Evolutionary conservation across 1,140 invertebrate species (phyloP), one percentile per base, ranked within the genome.

Genomic region (Listronotus oregonensis): DNA sequence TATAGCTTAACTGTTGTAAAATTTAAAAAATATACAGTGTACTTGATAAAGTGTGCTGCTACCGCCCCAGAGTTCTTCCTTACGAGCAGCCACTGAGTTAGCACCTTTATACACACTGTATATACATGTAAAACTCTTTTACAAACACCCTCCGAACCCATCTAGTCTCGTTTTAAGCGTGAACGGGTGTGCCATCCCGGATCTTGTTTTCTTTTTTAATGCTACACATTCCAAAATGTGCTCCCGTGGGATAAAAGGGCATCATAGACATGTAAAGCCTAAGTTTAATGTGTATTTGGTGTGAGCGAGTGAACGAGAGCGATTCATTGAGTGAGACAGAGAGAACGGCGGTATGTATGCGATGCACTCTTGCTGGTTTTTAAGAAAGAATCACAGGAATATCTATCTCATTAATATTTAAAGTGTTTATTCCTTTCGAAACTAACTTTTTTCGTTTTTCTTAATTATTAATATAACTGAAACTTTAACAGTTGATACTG

Each of bases 221-320:
- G 34, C 34, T 59, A 75, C 71, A 79, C 77, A 79, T 79, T 79
- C 77, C 77, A 78, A 63, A 74, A 77, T 73, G 69, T 75, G 75
- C 73, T 78, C 76, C 77, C 70, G 70, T 57, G 77, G 77, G 77
- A 79, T 79, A 73, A 73, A 77, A 77, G 77, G 77, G 77, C 77
- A 79, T 79, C 75, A 66, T 75, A 78, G 74, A 60, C 54, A 74
- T 74, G 67, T 62, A 63, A 62, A 67, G 31, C 37, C 18, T 64
- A 47, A 17, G 56, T 50, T 60, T 55, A 39, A 44, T 39, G 62
- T 42, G 32, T 43, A 9, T 52, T 1, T n/a, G 6, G 46, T 44
- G 43, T n/a, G 31, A 17, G 61, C 6, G 62, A 51, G 9, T 27
- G 55, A 10, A 50, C 47, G 64, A 54, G 50, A 57, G 57, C 37